A percentile compares a stretch with the other conserved stretches of the same genome.
phyloP scores from a whole-genome alignment of 2,797 vertebrate genomes.

The Gymnoscopelus microlampas region DNA sequence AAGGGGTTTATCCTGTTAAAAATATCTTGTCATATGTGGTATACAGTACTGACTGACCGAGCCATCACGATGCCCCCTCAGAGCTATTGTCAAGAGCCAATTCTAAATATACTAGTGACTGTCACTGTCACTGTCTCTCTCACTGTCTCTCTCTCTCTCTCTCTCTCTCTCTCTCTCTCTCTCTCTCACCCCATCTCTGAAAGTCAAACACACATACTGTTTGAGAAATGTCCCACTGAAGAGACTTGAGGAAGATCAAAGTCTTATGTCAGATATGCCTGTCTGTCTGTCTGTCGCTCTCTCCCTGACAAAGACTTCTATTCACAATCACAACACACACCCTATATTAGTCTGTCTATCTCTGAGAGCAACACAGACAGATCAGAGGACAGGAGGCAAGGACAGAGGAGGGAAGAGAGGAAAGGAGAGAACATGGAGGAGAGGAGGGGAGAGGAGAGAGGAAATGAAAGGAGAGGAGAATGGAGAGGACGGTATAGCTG shows the following conservation, averaged over 20 bases:
- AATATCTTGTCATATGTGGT: too few species aligned
- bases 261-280: neutral
- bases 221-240: neutral
- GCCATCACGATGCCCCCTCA: too few species aligned
- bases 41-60: too few species aligned
- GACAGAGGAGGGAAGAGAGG: neutral
- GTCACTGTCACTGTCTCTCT: neutral
- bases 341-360: neutral
- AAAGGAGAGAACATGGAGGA: too few species aligned
- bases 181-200: neutral
- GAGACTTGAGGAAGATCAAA: conserved; percentile 5
- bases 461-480: too few species aligned
- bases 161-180: neutral
- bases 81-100: too few species aligned
- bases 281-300: neutral
- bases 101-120: too few species aligned
- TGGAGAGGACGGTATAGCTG: too few species aligned
- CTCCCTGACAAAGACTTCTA: conserved; percentile 1
- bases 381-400: neutral
- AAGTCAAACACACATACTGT: neutral
- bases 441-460: too few species aligned
- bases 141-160: neutral
- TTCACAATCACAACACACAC: conserved; percentile 9
- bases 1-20: too few species aligned
- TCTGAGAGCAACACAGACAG: neutral